Evolutionary conservation across 2,113 vertebrate genomes (phyloP).

Genomic region (Nerophis ophidion): DNA sequence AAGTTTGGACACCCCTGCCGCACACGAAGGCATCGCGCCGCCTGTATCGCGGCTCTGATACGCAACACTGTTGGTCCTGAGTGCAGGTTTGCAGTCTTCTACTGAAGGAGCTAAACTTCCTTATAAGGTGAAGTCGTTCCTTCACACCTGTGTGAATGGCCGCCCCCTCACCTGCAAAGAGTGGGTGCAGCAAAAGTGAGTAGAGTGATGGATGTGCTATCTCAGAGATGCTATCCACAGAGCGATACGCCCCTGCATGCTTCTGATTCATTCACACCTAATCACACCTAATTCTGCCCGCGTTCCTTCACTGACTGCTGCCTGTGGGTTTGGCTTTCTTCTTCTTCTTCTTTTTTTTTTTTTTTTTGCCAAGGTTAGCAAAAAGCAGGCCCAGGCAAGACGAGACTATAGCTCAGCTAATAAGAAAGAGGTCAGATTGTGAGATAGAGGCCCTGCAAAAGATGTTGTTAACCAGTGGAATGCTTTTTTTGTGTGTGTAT

Average conservation of each 20-base stretch:
- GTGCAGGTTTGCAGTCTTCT: no score
- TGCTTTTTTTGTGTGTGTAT: no score
- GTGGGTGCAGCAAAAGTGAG: background rate
- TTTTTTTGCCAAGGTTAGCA: constrained; percentile 23
- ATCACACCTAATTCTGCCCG: no score
- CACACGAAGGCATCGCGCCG: no score
- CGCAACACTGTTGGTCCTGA: background rate
- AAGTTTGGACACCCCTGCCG: no score
- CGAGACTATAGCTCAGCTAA: constrained; percentile 22
- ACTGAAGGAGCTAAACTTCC: background rate
- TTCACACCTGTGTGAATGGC: background rate
- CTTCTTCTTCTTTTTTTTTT: no score
- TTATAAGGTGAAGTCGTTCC: background rate
- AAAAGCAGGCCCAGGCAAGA: constrained; percentile 45
- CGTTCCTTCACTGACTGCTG: constrained; percentile 7
- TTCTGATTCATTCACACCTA: background rate
- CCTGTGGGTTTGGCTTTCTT: constrained; percentile 35
- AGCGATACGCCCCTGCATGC: background rate
- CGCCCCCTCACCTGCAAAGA: background rate
- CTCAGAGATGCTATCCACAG: background rate
- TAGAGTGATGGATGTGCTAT: background rate
- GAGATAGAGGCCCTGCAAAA: no score
- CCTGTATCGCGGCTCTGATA: no score
- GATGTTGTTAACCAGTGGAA: no score
- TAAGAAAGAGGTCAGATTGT: background rate